Evolutionary conservation across 30 jellyfish, hydroid and myxozoan genomes (phyloP), one percentile per base, ranked within the genome.

Genomic region (Catostylus mosaicus): DNA sequence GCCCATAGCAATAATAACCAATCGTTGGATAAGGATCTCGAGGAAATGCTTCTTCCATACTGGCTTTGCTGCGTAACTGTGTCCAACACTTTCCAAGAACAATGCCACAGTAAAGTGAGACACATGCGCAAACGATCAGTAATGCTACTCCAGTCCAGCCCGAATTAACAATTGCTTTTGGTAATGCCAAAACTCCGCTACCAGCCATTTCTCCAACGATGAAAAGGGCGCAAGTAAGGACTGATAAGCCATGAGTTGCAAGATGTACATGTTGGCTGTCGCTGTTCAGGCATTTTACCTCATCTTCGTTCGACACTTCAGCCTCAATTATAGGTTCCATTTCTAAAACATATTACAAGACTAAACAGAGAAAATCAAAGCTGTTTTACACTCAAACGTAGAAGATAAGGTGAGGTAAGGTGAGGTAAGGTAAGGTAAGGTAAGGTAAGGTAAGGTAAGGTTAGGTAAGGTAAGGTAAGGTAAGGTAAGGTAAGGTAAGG

Each of bases 151-250:
- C 99, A 0, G 96, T 82, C 99, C 99, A 94, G 33, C 99, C 97
- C 0, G 97, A 80, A 56, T 89, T 88, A 12, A 56, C 79, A 5
- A 94, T n/a, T 16, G 99, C 97, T 40, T 74, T 84, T 31, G 99
- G 99, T n/a, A 94, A 31, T 12, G 99, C 99, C 14, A 94, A 74
- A 12, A 94, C 89, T 34, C 99, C 99, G 62, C 99, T 94, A 60
- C 99, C 99, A 8, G 97, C 99, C 97, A 94, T 88, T 52, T 89
- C 86, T 34, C 97, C 97, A 36, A 94, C 87, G 18, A 94, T 94
- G 84, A 94, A 89, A 61, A 94, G 40, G 60, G 97, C 97, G 51
- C 97, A 88, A 31, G 96, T 88, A 12, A 75, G 32, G 27, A 94
- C 87, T 10, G 96, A 46, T 34, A 94, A 75, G 35, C 99, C 99